Evolutionary conservation across 1,140 invertebrate genomes (phyloP).

Genomic region (Lepidostoma basale): DNA sequence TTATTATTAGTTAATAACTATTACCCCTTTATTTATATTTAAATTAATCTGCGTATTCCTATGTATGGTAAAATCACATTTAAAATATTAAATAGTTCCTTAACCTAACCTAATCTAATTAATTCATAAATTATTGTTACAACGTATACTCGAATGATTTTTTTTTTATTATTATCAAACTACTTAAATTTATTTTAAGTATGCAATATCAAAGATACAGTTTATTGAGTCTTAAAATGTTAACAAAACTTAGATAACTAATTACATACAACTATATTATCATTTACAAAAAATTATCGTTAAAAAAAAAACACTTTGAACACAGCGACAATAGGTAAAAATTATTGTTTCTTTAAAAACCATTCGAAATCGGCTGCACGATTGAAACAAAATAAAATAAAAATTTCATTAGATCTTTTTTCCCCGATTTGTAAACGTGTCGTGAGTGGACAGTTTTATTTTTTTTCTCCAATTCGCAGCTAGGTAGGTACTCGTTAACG

Average conservation of each 20-base stretch:
- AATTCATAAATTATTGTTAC: conserved; percentile 38
- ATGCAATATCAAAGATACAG: not conserved
- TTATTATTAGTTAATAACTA: conserved; percentile 41
- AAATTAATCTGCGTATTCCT: conserved; percentile 28
- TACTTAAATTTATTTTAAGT: not conserved
- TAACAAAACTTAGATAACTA: not conserved
- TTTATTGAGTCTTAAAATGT: not conserved
- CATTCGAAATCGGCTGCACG: no score
- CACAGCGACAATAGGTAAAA: not conserved
- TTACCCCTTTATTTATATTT: conserved; percentile 45
- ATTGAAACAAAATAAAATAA: no score
- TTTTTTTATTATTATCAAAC: conserved; percentile 9
- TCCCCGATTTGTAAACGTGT: no score
- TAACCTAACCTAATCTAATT: conserved; percentile 28
- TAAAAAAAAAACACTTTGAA: conserved; percentile 14
- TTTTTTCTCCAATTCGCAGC: no score
- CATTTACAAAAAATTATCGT: not conserved
- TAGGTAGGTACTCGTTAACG: no score
- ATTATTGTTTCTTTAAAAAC: no score
- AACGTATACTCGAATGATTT: conserved; percentile 40
- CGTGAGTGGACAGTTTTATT: no score
- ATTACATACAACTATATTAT: no score
- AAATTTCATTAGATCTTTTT: no score
- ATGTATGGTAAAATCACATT: conserved; percentile 45
- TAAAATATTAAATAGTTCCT: conserved; percentile 40